A percentile compares a stretch with the other conserved stretches of the same genome.
These are phyloP conservation scores for Diabrotica virgifera DNA, from an alignment of 1,140 invertebrate species.

Conservation along the genomic window DNA sequence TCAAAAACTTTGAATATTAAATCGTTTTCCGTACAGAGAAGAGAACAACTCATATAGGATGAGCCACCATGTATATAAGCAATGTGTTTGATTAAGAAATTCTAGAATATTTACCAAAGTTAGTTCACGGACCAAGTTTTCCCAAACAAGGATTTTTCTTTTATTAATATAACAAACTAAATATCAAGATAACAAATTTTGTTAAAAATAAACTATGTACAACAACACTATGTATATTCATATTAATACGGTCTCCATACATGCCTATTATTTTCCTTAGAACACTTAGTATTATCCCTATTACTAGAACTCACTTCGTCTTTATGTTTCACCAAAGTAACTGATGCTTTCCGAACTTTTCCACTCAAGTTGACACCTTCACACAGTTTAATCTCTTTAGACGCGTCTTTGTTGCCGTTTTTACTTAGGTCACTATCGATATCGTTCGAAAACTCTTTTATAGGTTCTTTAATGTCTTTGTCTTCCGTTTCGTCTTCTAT, in stretches of 20 bases:
- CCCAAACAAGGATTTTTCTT: too few species aligned
- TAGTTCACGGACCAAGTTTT: too few species aligned
- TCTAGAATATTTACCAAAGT: too few species aligned
- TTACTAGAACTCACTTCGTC: conserved; percentile 48
- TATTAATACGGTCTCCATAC: conserved; percentile 61
- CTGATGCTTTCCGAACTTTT: conserved; percentile 39
- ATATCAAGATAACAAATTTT: too few species aligned
- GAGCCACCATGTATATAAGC: too few species aligned
- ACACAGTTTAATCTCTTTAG: conserved; percentile 21
- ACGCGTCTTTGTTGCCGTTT: conserved; percentile 18
- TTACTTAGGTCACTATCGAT: conserved; percentile 3
- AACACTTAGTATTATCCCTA: conserved; percentile 40
- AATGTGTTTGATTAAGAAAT: too few species aligned
- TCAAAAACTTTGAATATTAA: too few species aligned
- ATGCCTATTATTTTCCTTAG: conserved; percentile 46
- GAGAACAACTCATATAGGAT: too few species aligned
- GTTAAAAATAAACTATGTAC: too few species aligned
- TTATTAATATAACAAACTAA: too few species aligned
- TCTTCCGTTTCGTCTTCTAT: conserved; percentile 27
- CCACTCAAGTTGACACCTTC: conserved; percentile 43
- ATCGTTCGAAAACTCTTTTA: background rate
- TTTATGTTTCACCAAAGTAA: conserved; percentile 44
- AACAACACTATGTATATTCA: too few species aligned
- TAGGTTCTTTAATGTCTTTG: conserved; percentile 15
- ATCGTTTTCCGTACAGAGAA: too few species aligned